Conservation (phyloP, 2,888 invertebrate genomes). For the Apoderus coryli region DNA sequence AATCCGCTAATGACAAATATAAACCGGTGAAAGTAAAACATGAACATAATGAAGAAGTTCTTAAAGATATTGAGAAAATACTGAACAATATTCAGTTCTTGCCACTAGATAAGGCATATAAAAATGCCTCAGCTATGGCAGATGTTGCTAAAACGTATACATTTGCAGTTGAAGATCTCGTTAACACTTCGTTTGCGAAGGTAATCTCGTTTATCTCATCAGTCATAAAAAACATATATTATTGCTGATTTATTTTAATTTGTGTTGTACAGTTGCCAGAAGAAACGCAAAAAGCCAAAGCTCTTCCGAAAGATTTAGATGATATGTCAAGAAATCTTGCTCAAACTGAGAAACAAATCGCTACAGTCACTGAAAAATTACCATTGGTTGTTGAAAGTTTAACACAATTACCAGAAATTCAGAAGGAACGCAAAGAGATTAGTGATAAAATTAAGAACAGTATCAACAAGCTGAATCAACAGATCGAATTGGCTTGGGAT, state of each 20-base stretch:
- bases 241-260: too few relatives aligned
- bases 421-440: conserved; percentile 40
- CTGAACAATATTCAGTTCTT: conserved; percentile 23
- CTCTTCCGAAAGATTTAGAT: conserved; percentile 51
- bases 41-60: conserved; percentile 24
- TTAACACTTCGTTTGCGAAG: conserved; percentile 19
- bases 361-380: conserved; percentile 44
- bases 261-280: conserved; percentile 38
- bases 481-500: conserved; percentile 68
- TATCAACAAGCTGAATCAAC: conserved; percentile 57
- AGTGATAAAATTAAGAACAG: conserved; percentile 45
- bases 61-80: conserved; percentile 34
- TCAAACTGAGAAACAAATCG: conserved; percentile 43
- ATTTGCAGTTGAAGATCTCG: conserved; percentile 19
- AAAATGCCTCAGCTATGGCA: conserved; percentile 25
- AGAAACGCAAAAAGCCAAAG: conserved; percentile 48
- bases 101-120: conserved; percentile 24
- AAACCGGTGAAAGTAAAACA: conserved; percentile 20
- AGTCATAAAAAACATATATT: too few relatives aligned
- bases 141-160: conserved; percentile 25
- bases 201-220: too few relatives aligned
- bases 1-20: conserved; percentile 19
- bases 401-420: conserved; percentile 42
- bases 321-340: conserved; percentile 55
- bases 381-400: conserved; percentile 51